Percentiles rank a stretch among this genome's conserved stretches.
Conservation (phyloP, 2,888 invertebrate species). For the Hanleya hanleyi region DNA sequence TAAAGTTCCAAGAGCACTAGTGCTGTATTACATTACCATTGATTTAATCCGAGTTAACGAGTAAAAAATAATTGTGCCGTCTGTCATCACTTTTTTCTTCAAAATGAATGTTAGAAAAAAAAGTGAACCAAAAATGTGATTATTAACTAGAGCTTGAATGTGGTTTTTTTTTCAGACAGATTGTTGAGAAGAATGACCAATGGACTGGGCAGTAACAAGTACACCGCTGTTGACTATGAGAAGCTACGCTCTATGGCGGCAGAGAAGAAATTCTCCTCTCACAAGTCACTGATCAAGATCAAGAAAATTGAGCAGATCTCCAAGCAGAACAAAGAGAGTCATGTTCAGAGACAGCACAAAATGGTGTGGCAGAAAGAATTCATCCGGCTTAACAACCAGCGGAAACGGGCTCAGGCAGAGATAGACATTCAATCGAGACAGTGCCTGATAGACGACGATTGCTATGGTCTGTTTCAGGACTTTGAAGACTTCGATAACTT, state of each 20-base stretch:
- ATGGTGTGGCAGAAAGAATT: conserved; percentile 70
- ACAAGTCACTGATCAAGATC: conserved; percentile 63
- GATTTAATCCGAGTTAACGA: not conserved
- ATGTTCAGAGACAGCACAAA: conserved; percentile 67
- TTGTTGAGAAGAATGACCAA: conserved; percentile 54
- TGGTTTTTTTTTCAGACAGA: conserved; percentile 42
- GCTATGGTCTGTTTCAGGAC: conserved; percentile 54
- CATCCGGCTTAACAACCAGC: conserved; percentile 55
- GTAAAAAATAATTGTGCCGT: no score
- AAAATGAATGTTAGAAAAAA: not conserved
- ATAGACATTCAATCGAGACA: conserved; percentile 49
- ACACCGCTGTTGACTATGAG: conserved; percentile 64
- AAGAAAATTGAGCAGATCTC: conserved; percentile 66
- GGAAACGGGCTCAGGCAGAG: conserved; percentile 57
- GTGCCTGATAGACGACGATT: conserved; percentile 40
- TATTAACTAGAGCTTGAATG: not conserved
- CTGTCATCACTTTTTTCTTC: not conserved
- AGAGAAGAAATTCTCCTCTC: conserved; percentile 62
- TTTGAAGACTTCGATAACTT: conserved; percentile 59
- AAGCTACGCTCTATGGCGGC: conserved; percentile 55
- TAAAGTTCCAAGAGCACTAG: not conserved
- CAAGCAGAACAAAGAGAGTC: conserved; percentile 66
- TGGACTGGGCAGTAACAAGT: conserved; percentile 65
- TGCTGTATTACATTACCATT: no score
- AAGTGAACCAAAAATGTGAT: not conserved